A percentile compares a stretch with the other conserved stretches of the same genome.
phyloP scores from a whole-genome alignment of 2,797 vertebrate species.

The Arrhamphus sclerolepis region DNA sequence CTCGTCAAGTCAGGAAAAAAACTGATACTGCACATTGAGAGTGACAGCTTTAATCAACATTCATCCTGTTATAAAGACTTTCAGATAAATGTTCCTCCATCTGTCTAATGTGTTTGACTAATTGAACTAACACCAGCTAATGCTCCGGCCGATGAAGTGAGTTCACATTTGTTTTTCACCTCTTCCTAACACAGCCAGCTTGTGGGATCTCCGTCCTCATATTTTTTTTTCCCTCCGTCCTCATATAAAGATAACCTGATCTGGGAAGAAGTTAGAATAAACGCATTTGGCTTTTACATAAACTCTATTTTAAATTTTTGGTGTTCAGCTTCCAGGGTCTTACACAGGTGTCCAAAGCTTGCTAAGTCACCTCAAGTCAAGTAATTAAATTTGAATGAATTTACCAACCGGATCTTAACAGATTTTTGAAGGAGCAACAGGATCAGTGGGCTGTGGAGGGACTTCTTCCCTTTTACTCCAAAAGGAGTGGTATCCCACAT shows the following conservation, averaged over 20 bases:
- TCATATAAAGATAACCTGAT: neutral
- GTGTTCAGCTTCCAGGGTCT: constrained; percentile 17
- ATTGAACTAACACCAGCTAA: constrained; percentile 7
- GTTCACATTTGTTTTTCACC: constrained; percentile 9
- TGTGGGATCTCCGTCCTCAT: neutral
- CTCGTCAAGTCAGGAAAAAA: constrained; percentile 14
- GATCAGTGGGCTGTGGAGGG: neutral
- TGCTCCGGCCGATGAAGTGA: constrained; percentile 5
- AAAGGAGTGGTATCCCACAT: neutral
- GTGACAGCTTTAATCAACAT: constrained; percentile 32
- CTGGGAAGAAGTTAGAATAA: neutral
- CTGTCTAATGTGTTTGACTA: constrained; percentile 13
- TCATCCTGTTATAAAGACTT: constrained; percentile 38
- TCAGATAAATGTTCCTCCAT: constrained; percentile 18
- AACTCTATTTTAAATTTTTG: constrained; percentile 9
- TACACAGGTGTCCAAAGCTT: constrained; percentile 9
- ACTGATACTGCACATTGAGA: constrained; percentile 24
- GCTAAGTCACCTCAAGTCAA: constrained; percentile 10
- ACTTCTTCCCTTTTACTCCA: neutral
- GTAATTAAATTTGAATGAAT: neutral
- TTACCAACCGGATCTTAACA: neutral
- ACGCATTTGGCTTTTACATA: constrained; percentile 5
- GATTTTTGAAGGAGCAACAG: neutral
- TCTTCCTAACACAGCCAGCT: neutral
- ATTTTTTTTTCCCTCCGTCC: neutral